A percentile compares a stretch with the other conserved stretches of the same genome.
phyloP scores from a whole-genome alignment of 2,888 invertebrate genomes.

The Agapostemon virescens region DNA sequence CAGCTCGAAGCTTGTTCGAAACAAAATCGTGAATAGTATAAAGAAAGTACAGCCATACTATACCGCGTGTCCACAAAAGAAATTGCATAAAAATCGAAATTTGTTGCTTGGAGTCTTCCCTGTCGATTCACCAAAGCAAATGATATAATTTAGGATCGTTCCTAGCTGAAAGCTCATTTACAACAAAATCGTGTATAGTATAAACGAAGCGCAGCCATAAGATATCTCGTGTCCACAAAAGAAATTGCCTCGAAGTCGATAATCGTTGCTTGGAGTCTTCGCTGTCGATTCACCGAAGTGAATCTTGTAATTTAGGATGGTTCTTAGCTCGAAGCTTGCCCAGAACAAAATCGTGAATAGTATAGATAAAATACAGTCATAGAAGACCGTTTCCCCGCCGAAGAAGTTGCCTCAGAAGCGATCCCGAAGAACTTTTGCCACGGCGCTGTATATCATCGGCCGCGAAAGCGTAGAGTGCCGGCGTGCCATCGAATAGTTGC shows the following conservation, averaged over 20 bases:
- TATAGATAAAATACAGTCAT: not conserved
- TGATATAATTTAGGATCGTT: not conserved
- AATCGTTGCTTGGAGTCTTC: not conserved
- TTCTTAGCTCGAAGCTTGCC: not conserved
- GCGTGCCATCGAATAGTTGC: slow-evolving; percentile 13
- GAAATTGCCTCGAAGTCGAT: not conserved
- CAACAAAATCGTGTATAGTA: not conserved
- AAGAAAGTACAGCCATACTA: no score
- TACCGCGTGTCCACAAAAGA: not conserved
- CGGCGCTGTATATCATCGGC: not conserved
- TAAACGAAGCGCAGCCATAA: not conserved
- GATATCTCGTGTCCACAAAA: not conserved
- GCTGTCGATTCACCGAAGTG: not conserved
- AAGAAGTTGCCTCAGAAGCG: not conserved
- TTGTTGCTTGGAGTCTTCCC: no score
- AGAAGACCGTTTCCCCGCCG: not conserved
- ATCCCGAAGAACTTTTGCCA: slow-evolving; percentile 1
- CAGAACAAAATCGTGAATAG: not conserved
- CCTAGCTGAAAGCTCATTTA: not conserved
- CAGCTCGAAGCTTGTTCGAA: no score
- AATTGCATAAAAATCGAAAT: not conserved
- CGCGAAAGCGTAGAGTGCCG: slow-evolving; percentile 15
- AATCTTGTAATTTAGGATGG: not conserved
- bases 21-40: no score
- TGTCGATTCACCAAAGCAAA: not conserved